Conservation (phyloP, 1,140 invertebrate genomes). For the Lepidostoma basale region DNA sequence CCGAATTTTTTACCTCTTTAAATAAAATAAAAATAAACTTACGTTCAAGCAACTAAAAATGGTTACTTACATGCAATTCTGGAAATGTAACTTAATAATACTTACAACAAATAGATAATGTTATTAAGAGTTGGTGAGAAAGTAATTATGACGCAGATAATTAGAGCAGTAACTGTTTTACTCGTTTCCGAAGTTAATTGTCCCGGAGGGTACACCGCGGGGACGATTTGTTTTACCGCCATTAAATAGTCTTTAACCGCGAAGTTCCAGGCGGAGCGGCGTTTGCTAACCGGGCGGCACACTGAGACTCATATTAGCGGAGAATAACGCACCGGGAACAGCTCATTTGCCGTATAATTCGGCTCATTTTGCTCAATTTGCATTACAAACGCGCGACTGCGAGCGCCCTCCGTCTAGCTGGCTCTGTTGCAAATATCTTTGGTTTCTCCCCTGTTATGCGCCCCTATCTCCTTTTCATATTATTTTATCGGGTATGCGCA, state of each 20-base stretch:
- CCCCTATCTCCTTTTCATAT: neutral
- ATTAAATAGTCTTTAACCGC: constrained; percentile 1
- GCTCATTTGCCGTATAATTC: constrained; percentile 44
- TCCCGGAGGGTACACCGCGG: no score
- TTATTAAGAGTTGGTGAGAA: no score
- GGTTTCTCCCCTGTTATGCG: neutral
- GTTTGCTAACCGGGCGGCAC: constrained; percentile 18
- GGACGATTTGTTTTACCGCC: constrained; percentile 7
- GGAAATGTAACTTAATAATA: no score
- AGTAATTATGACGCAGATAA: no score
- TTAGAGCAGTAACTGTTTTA: no score
- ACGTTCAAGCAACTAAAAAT: no score
- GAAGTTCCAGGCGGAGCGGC: neutral
- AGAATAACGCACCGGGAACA: constrained; percentile 35
- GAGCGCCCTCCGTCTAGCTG: constrained; percentile 5
- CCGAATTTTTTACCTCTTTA: no score
- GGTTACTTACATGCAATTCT: no score
- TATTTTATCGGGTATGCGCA: no score
- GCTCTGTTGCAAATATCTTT: neutral
- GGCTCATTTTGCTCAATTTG: constrained; percentile 43
- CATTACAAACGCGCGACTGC: constrained; percentile 40
- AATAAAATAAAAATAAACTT: no score
- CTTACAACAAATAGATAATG: no score
- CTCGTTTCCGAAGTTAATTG: no score
- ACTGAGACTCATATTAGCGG: constrained; percentile 20